Percentiles rank a stretch among this genome's conserved stretches.
These are phyloP conservation scores for Bovichtus variegatus DNA, from an alignment of 2,797 vertebrate genomes.

Conservation along the genomic window DNA sequence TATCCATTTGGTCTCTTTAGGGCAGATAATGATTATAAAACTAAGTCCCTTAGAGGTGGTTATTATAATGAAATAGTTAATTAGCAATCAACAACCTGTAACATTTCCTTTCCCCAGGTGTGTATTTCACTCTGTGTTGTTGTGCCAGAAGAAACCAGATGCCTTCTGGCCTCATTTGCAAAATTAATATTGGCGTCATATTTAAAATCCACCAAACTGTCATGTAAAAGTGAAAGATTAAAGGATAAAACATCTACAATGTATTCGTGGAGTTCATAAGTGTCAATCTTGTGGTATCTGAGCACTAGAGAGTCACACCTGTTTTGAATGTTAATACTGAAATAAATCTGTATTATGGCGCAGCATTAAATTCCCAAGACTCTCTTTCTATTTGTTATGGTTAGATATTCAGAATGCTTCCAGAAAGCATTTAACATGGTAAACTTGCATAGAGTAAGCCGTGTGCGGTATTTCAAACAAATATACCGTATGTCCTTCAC, in stretches of 20 bases:
- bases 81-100: constrained; percentile 35
- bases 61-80: constrained; percentile 34
- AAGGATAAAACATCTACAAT: constrained; percentile 15
- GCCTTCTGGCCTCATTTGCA: constrained; percentile 12
- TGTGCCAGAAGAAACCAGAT: constrained; percentile 25
- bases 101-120: constrained; percentile 9
- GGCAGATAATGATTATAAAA: constrained; percentile 22
- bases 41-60: constrained; percentile 12
- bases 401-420: background rate
- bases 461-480: background rate
- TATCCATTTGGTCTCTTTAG: constrained; percentile 12
- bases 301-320: background rate
- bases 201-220: constrained; percentile 18
- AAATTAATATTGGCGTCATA: background rate
- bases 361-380: background rate
- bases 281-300: constrained; percentile 17
- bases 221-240: constrained; percentile 34
- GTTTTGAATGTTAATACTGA: constrained; percentile 20
- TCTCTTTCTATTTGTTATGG: background rate
- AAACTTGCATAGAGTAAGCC: no score
- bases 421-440: background rate
- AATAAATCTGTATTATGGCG: background rate
- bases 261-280: background rate
- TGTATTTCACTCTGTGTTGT: constrained; percentile 27
- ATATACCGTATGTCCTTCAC: background rate